phyloP scores from a whole-genome alignment of 2,888 invertebrate genomes.

The Nemotelus pantherinus region DNA sequence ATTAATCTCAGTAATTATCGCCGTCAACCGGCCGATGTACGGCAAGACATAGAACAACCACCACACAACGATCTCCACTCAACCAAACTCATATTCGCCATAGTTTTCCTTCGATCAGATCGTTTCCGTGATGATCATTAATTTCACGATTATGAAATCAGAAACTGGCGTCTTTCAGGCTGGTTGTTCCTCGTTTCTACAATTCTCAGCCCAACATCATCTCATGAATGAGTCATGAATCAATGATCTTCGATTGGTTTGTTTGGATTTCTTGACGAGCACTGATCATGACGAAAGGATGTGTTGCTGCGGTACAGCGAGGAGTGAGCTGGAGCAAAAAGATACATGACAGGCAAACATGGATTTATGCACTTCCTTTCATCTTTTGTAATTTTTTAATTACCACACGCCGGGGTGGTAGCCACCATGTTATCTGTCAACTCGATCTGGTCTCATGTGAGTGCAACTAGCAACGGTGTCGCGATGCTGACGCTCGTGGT shows the following conservation, averaged over 20 bases:
- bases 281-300: slow-evolving; percentile 28
- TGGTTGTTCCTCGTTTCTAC: background rate
- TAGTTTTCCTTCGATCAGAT: slow-evolving; percentile 8
- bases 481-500: background rate
- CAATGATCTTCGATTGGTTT: slow-evolving; percentile 6
- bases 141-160: slow-evolving; percentile 36
- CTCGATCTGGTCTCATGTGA: slow-evolving; percentile 18
- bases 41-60: no score
- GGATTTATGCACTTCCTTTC: background rate
- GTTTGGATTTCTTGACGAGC: background rate
- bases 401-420: slow-evolving; percentile 1
- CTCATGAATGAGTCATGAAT: slow-evolving; percentile 27
- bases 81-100: slow-evolving; percentile 6
- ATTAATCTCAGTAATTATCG: no score
- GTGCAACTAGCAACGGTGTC: background rate
- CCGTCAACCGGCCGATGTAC: no score
- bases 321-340: no score
- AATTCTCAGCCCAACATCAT: background rate
- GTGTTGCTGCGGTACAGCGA: background rate
- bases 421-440: slow-evolving; percentile 27
- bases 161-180: slow-evolving; percentile 36
- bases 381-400: slow-evolving; percentile 28
- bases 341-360: background rate
- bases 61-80: background rate
- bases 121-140: slow-evolving; percentile 29